Conservation (phyloP, 2,888 invertebrate species). For the Cetonia aurata region DNA sequence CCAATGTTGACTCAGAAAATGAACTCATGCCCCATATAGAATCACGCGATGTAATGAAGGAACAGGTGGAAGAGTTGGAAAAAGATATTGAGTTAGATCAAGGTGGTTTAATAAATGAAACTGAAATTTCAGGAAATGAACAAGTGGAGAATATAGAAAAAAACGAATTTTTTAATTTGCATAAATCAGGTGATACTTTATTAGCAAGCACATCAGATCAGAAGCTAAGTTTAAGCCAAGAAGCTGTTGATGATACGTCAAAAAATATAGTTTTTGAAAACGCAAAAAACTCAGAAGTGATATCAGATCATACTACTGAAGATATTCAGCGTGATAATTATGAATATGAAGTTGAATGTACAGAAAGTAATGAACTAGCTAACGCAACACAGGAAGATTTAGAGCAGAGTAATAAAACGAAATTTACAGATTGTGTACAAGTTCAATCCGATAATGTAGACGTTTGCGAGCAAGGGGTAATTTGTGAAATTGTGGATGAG, state of each 20-base stretch:
- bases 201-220: too few relatives aligned
- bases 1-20: neutral
- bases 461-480: too few relatives aligned
- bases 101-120: neutral
- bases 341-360: neutral
- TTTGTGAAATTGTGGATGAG: too few relatives aligned
- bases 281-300: conserved; percentile 1
- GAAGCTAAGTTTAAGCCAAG: neutral
- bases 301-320: conserved; percentile 6
- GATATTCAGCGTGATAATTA: neutral
- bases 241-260: neutral
- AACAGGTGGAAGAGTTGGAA: neutral
- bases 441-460: too few relatives aligned
- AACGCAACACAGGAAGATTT: too few relatives aligned
- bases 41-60: neutral
- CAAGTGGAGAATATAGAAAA: too few relatives aligned
- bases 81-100: neutral
- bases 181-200: too few relatives aligned
- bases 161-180: too few relatives aligned
- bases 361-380: too few relatives aligned
- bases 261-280: neutral
- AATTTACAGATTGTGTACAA: too few relatives aligned
- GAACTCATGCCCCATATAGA: neutral
- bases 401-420: too few relatives aligned
- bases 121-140: neutral